Base-by-base conservation (phyloP, 1,140 invertebrate species). In the Caerostris darwini region DNA sequence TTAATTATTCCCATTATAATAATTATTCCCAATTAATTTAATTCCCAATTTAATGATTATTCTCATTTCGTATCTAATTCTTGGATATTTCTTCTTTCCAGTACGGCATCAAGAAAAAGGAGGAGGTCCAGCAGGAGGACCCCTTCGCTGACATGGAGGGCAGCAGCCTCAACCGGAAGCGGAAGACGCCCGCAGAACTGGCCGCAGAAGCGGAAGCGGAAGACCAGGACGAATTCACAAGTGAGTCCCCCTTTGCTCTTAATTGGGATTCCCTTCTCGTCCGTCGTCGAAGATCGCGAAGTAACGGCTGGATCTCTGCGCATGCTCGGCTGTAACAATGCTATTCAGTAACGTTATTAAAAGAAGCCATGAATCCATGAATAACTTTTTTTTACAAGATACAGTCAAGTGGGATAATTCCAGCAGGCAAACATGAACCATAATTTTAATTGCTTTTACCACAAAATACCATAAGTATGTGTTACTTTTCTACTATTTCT, bases 81-180 rank as follows among this genome's bases (percentile, higher is more conserved):
- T 77, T 57, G 54, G 10, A 3, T 87, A 7, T 34, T 86, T 34
- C 95, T 97, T 97, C 83, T 59, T 83, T 85, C 2, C 97, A 99
- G 99, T 99, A 99, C 97, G 99, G 99, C 96, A 99, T 99, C 96
- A 99, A 99, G 96, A 99, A 99, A 97, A 98, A 98, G 95, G 99
- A 99, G 96, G 98, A 99, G 96, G 98, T 99, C 96, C 98, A 98
- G 95, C 95, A 95, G 34, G 96, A 96, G 94, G 98, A 97, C 93
- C 95, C 95, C 53, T 95, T 95, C 82, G 95, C 96, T 5, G 96
- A 96, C 97, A 86, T 97, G 98, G 95, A 98, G 98, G 98, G 96
- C 0, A 95, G 96, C 57, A 95, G 96, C 53, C 95, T 96, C n/a
- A 96, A 96, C 10, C 97, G 99, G 95, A 99, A 99, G 97, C 99